Evolutionary conservation across 2,797 vertebrate species (phyloP), one percentile per base, ranked within the genome.

Genomic region (Numenius phaeopus): DNA sequence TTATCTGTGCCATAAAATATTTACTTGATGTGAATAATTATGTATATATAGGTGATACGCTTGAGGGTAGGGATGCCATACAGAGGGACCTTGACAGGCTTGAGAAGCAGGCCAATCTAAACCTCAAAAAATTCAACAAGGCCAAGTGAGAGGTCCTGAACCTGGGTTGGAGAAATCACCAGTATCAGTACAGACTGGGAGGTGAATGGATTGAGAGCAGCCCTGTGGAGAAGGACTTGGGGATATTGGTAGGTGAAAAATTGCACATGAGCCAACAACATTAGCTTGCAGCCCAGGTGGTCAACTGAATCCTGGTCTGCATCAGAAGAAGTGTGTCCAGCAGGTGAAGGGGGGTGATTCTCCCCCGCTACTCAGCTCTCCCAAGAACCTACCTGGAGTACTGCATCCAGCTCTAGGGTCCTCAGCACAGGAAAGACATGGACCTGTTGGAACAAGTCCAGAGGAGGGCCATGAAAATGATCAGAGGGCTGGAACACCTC

Each of bases 341-440:
- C 37, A 82, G 47, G n/a, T 12, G 2, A 3, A 72, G 11, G 27
- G 17, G 40, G 5, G 10, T 19, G 40, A 44, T 85, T 67, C 44
- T 44, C 2, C 3, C 14, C 12, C 24, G 59, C 66, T 79, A 2
- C 30, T 59, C 19, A 0, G 1, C 2, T 34, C 21, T 57, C 0
- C 0, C 59, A 54, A 76, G 12, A 50, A 10, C 7, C 4, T 17
- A 50, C 9, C 14, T 58, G 64, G 14, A 24, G 4, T 77, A 7
- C 7, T 72, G 5, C 1, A 0, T 32, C 17, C 24, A 32, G 14
- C 6, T 69, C 26, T 59, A 10, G 10, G 2, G 2, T 22, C 12
- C 9, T 34, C 34, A 83, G 8, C 5, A 66, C 4, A 49, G 8
- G 16, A 57, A 18, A 26, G n/a, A 40, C 10, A 27, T 6, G 22